Evolutionary conservation across 2,888 invertebrate species (phyloP).

Genomic region (Hermaeophaga mercurialis): DNA sequence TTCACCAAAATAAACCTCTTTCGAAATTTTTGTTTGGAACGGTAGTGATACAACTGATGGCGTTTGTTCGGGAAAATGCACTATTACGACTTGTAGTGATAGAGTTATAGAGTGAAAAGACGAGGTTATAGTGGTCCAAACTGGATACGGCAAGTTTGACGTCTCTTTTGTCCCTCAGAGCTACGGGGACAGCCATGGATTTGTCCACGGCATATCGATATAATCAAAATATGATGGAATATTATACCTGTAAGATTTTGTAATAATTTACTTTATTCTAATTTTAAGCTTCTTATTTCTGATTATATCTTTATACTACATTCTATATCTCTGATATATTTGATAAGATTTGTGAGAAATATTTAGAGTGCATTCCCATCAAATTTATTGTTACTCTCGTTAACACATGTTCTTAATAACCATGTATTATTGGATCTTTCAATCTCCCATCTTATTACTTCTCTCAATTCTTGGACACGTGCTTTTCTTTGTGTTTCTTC

Average conservation of each 20-base stretch:
- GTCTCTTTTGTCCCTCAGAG: conserved; percentile 69
- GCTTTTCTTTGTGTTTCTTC: too few species aligned
- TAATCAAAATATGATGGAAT: conserved; percentile 99
- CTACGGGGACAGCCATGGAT: conserved; percentile 79
- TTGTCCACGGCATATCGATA: conserved; percentile 93
- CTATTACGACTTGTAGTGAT: conserved; percentile 15
- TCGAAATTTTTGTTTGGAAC: background rate
- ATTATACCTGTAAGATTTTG: conserved; percentile 87
- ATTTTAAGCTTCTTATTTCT: too few species aligned
- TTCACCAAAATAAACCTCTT: conserved; percentile 41
- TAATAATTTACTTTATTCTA: conserved; percentile 6
- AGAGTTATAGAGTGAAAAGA: conserved; percentile 8
- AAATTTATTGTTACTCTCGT: too few species aligned
- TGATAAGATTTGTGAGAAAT: too few species aligned
- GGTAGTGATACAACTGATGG: background rate
- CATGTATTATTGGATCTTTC: too few species aligned
- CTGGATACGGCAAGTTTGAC: conserved; percentile 72
- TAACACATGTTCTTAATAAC: too few species aligned
- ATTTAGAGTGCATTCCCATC: too few species aligned
- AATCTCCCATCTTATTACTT: too few species aligned
- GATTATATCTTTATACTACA: too few species aligned
- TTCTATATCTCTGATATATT: too few species aligned
- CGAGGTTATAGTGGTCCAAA: conserved; percentile 54
- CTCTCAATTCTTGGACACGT: too few species aligned
- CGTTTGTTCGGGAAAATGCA: background rate